Base-by-base conservation (phyloP, 2,113 vertebrate species). In the Rhinichthys klamathensis region DNA sequence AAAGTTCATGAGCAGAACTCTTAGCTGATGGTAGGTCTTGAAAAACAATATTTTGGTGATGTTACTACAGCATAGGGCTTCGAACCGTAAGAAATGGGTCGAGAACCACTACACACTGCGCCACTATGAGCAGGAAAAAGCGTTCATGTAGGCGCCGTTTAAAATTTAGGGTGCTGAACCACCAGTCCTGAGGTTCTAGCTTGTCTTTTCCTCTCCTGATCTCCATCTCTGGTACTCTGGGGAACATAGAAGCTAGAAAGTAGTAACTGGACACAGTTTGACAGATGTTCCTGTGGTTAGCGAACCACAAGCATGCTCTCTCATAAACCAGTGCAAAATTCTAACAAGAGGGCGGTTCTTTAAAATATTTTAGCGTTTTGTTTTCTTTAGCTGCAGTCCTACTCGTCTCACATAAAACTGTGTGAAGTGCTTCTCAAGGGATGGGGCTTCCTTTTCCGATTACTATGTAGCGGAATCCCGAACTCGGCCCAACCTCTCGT, bases 241-340 rank as follows among this genome's bases (percentile, higher is more conserved):
- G 77, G 88, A 84, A 46, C 44, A 32, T 67, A 69, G 67, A 82
- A 82, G 67, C 49, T 25, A 82, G 49, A 82, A 82, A 82, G 86
- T 60, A 78, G 75, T 83, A 88, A 91, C 90, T 88, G 85, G 89
- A 91, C 89, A 90, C 89, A 91, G 88, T 90, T 90, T 91, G 91
- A 92, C 92, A 93, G 91, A 92, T 93, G 92, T 93, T 91, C 89
- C 84, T 92, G 91, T 87, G 91, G 92, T 89, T 88, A 90, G 63
- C 80, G 91, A 91, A 89, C 89, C 90, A 92, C 91, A 93, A 92
- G 92, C 90, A 91, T 91, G 89, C 86, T 85, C 90, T 93, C 91
- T 92, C 87, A 91, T 92, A 93, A 94, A 92, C 87, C 86, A 87
- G 82, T 88, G 85, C 91, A 89, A 91, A 91, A 89, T 89, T 91